Conservation (phyloP, 2,888 invertebrate genomes). For the Calameuta filiformis region DNA sequence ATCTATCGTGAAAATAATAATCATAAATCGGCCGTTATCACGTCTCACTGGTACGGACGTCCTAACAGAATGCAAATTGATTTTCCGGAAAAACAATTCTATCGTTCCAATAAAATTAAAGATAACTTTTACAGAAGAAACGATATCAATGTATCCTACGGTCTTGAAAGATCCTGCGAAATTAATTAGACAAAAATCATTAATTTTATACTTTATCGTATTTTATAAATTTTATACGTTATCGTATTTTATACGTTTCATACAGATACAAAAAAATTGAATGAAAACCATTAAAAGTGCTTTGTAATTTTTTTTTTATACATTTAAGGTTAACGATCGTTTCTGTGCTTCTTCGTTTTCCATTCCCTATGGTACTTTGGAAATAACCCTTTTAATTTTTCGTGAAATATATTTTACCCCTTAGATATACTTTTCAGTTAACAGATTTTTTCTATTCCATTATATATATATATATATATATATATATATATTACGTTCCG, state of each 20-base stretch:
- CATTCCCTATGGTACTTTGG: background rate
- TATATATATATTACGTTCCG: background rate
- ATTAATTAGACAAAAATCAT: no score
- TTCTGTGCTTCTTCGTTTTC: background rate
- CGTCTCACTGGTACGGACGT: conserved; percentile 48
- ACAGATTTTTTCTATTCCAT: background rate
- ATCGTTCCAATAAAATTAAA: conserved; percentile 38
- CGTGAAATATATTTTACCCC: no score
- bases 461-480: no score
- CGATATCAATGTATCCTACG: conserved; percentile 29
- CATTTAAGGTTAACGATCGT: background rate
- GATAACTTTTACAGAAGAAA: conserved; percentile 40
- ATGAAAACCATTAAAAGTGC: no score
- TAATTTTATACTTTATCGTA: no score
- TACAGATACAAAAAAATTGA: background rate
- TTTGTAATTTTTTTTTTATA: background rate
- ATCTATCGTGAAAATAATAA: conserved; percentile 48
- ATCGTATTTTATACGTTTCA: no score
- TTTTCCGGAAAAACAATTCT: conserved; percentile 43
- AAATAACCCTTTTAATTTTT: no score
- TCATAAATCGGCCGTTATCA: conserved; percentile 42
- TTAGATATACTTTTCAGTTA: background rate
- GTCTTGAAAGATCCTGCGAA: conserved; percentile 7
- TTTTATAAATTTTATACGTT: no score
- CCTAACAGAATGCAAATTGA: conserved; percentile 49